Base-by-base conservation (phyloP, 2,113 vertebrate genomes). In the Rhea americana region DNA sequence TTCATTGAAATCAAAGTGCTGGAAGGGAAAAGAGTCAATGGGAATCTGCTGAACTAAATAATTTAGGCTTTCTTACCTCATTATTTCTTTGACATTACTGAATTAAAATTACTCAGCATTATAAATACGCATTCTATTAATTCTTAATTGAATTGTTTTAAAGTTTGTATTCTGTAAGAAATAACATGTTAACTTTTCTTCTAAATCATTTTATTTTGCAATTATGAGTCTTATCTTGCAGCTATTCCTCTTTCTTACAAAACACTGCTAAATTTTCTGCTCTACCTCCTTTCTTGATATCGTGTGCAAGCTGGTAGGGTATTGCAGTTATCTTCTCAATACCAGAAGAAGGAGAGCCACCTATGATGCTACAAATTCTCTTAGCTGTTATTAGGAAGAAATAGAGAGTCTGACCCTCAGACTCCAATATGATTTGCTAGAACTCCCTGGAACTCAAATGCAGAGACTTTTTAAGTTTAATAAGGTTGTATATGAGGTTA, bases 1-100 rank as follows among this genome's bases (percentile, higher is more conserved):
- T 94, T 91, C 72, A 87, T 68, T 77, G 78, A 91, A 96, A 93
- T 87, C 79, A 82, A 95, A 95, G 73, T 59, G 75, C 61, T 93
- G 56, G 59, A 85, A 93, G n/a, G 48, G 25, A 83, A 87, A 89
- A 63, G 48, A 45, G 35, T 83, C 79, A 63, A 32, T 87, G 53
- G 50, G 37, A 94, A 94, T 85, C 30, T 59, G 72, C 47, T 82
- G 89, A 91, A 77, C 53, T 91, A 95, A 85, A 89, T 82, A 82
- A 83, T 91, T 89, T 63, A 90, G 89, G 22, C 26, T 89, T 93
- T 71, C 71, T 87, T 41, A 71, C 35, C 91, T 90, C 48, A 67
- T 91, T 92, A 71, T 50, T 39, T 82, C 24, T 87, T 73, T 70
- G 41, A 77, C 26, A 32, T 56, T 61, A 63, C 21, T 83, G 41